Conservation (phyloP, 2,888 invertebrate genomes). For the Caenorhabditis angaria region DNA sequence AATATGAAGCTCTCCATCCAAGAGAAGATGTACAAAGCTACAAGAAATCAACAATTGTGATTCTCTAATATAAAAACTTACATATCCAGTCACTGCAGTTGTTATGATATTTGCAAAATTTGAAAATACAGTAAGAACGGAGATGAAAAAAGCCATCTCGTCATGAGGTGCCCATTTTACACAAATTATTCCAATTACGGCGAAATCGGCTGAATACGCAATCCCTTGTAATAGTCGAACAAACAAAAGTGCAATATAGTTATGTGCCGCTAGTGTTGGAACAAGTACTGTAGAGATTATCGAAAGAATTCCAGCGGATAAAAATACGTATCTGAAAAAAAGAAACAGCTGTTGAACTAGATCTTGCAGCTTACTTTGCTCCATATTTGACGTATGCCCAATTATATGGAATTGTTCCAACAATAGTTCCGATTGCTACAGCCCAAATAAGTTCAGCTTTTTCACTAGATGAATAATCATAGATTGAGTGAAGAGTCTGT, state of each 20-base stretch:
- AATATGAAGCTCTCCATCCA: slow-evolving; percentile 38
- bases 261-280: slow-evolving; percentile 23
- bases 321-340: slow-evolving; percentile 16
- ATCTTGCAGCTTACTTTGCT: slow-evolving; percentile 13
- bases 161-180: slow-evolving; percentile 38
- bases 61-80: background rate
- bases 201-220: slow-evolving; percentile 39
- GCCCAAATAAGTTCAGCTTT: slow-evolving; percentile 37
- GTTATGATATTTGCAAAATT: slow-evolving; percentile 29
- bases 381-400: slow-evolving; percentile 36
- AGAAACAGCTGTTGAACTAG: background rate
- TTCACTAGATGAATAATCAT: slow-evolving; percentile 28
- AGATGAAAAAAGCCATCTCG: slow-evolving; percentile 33
- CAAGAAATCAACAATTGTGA: background rate
- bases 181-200: slow-evolving; percentile 39
- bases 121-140: slow-evolving; percentile 36
- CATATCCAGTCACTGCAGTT: slow-evolving; percentile 23
- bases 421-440: slow-evolving; percentile 31
- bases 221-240: slow-evolving; percentile 33
- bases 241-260: slow-evolving; percentile 14
- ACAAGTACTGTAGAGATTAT: slow-evolving; percentile 25
- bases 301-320: slow-evolving; percentile 29
- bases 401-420: slow-evolving; percentile 37
- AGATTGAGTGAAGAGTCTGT: slow-evolving; percentile 11
- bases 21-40: slow-evolving; percentile 28